These are phyloP conservation scores for Cremastobaeus sp. DNA, from an alignment of 2,888 invertebrate genomes.

Conservation along the genomic window DNA sequence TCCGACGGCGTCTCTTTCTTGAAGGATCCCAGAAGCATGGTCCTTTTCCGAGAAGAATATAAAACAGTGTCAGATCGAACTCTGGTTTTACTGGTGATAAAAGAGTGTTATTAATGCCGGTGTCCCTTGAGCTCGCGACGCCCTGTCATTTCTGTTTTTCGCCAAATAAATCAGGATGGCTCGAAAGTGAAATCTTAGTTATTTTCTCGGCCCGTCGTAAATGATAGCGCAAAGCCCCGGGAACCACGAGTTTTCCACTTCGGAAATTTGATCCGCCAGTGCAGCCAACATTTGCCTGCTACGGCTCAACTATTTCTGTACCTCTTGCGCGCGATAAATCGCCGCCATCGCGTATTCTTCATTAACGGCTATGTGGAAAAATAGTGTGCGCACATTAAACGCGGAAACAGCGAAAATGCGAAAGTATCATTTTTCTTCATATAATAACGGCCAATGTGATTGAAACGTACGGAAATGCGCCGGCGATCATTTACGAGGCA, in stretches of 20 bases:
- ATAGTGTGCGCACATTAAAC: too few species aligned
- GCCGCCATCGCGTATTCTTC: too few species aligned
- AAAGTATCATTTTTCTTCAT: too few species aligned
- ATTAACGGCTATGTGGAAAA: too few species aligned
- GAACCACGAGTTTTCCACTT: too few species aligned
- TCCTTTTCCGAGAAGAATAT: constrained; percentile 60
- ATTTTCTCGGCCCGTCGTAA: too few species aligned
- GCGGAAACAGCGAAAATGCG: too few species aligned
- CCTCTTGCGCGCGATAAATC: too few species aligned
- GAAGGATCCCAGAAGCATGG: constrained; percentile 50
- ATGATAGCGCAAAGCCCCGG: too few species aligned
- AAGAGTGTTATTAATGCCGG: constrained; percentile 61
- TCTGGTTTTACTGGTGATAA: constrained; percentile 55
- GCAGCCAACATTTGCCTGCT: too few species aligned
- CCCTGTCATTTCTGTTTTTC: constrained; percentile 48
- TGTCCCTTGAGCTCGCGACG: constrained; percentile 34
- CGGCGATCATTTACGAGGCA: constrained; percentile 9
- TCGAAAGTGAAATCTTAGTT: constrained; percentile 23
- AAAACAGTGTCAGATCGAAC: constrained; percentile 63
- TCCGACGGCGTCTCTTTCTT: constrained; percentile 35
- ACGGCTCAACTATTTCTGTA: too few species aligned
- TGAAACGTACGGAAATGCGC: neutral
- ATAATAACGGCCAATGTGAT: neutral
- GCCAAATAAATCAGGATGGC: constrained; percentile 57
- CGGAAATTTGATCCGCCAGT: too few species aligned